Percentiles rank a stretch among this genome's conserved stretches.
These are phyloP conservation scores for Drosophila hamatofila DNA, from an alignment of 2,888 invertebrate genomes.

Conservation along the genomic window DNA sequence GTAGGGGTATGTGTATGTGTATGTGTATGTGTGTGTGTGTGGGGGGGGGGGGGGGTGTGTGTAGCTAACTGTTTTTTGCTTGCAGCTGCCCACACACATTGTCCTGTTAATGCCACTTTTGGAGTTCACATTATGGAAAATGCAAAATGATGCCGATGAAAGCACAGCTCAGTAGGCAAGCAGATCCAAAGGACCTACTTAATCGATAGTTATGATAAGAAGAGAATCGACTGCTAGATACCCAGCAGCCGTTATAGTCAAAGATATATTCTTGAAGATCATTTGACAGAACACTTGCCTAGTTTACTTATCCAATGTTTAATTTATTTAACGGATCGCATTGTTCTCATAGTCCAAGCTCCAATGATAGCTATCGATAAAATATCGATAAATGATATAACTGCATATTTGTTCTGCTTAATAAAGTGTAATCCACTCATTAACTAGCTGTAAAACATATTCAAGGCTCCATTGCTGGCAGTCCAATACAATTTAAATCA, in stretches of 20 bases:
- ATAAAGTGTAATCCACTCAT: neutral
- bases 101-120: conserved; percentile 47
- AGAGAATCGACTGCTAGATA: neutral
- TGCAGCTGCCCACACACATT: conserved; percentile 38
- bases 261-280: too few species aligned
- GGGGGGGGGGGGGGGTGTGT: neutral
- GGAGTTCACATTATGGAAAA: conserved; percentile 32
- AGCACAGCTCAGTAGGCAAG: conserved; percentile 25
- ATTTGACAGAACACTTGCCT: too few species aligned
- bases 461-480: neutral
- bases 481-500: neutral
- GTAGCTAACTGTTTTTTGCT: conserved; percentile 4
- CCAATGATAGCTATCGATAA: too few species aligned
- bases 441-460: neutral
- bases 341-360: too few species aligned
- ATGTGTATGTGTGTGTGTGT: neutral
- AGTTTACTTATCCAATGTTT: too few species aligned
- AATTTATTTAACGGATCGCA: too few species aligned
- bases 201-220: neutral
- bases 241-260: neutral
- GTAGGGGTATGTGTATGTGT: neutral
- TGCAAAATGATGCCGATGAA: conserved; percentile 38
- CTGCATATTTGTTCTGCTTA: neutral
- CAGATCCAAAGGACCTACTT: neutral
- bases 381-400: too few species aligned